Base-by-base conservation (phyloP, 2,797 vertebrate species). In the Sebastes vulpes region DNA sequence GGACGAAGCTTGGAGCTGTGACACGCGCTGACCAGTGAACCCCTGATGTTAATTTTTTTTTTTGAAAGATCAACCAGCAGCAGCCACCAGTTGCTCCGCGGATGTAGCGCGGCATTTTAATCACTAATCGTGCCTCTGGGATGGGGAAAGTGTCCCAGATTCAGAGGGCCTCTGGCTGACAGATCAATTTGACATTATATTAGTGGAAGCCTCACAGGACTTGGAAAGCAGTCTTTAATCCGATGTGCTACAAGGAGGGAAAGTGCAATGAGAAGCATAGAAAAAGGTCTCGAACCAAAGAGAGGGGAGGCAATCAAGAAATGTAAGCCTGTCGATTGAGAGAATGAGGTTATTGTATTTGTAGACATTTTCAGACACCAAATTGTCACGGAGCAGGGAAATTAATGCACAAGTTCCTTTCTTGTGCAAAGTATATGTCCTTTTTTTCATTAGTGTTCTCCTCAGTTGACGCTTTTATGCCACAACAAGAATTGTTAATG, bases 161-260 rank as follows among this genome's bases (percentile, higher is more conserved):
- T 92, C 77, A 70, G 75, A 85, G 60, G 72, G 66, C 82, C 83
- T 70, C 59, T 57, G 66, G 83, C 80, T 91, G 91, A 93, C 88
- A 65, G 87, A 92, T 92, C 92, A 90, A 85, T 93, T 88, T 92
- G 88, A 92, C 93, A 89, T 89, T 79, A 84, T 82, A 83, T 91
- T 89, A 82, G 79, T 54, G 59, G 68, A 57, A 73, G 77, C 66
- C 88, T 86, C 75, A 50, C 60, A 84, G 81, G 86, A 85, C 75
- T 87, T 65, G 70, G 59, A 81, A 84, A 92, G 82, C 56, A 84
- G 83, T 72, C 83, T 90, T 89, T 93, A 91, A 91, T 93, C 88
- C 74, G 77, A 81, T 60, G 59, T 75, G 72, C 82, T 76, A 79
- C 64, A 79, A 77, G 82, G 70, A 81, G 68, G 61, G 61, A 73